phyloP scores from a whole-genome alignment of 2,888 invertebrate genomes.

The Nomada goodeniana region DNA sequence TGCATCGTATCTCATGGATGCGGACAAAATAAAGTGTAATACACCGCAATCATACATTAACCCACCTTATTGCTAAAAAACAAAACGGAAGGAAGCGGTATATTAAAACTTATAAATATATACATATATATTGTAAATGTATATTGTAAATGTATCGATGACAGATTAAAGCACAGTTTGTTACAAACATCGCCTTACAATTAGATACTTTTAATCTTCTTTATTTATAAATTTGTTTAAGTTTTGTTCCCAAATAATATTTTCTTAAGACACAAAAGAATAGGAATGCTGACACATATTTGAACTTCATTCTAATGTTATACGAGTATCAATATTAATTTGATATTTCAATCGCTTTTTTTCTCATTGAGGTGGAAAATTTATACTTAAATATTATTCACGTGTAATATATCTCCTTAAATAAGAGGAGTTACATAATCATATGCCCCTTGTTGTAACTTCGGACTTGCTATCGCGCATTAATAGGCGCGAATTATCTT shows the following conservation, averaged over 20 bases:
- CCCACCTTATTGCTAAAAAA: slow-evolving; percentile 75
- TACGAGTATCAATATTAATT: background rate
- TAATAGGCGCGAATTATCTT: background rate
- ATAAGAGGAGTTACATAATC: background rate
- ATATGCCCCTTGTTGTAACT: background rate
- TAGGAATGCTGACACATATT: no score
- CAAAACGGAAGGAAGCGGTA: slow-evolving; percentile 76
- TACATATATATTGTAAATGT: slow-evolving; percentile 79
- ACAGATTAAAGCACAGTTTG: slow-evolving; percentile 83
- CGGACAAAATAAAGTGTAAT: slow-evolving; percentile 56
- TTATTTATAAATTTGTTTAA: background rate
- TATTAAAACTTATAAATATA: slow-evolving; percentile 79
- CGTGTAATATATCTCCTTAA: background rate
- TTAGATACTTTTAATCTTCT: background rate
- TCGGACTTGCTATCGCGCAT: background rate
- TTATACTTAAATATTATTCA: background rate
- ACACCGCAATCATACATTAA: slow-evolving; percentile 72
- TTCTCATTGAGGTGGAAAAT: no score
- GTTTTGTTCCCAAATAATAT: no score
- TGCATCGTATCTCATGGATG: slow-evolving; percentile 28
- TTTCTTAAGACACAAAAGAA: no score
- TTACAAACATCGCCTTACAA: slow-evolving; percentile 74
- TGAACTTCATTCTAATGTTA: background rate
- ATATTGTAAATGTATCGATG: slow-evolving; percentile 84
- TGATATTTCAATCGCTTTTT: background rate